Conservation (phyloP, 2,797 vertebrate genomes). For the Bufotes viridis region DNA sequence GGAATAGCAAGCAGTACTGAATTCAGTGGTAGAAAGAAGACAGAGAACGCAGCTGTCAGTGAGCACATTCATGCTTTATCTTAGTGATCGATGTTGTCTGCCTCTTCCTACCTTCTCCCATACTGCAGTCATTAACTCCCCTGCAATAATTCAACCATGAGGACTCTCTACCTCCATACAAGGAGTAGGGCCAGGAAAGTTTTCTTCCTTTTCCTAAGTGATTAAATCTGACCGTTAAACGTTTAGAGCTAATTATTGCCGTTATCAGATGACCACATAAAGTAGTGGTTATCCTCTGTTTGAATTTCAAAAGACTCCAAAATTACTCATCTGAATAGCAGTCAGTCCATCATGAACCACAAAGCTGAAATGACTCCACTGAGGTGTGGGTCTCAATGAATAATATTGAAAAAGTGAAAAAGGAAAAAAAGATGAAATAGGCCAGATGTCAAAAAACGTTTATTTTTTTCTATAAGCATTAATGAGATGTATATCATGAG, state of each 20-base stretch:
- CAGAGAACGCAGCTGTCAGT: neutral
- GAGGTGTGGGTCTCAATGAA: neutral
- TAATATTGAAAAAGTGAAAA: neutral
- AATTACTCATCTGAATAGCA: slow-evolving; percentile 5
- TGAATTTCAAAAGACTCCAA: neutral
- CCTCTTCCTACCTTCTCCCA: slow-evolving; percentile 1
- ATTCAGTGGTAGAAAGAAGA: neutral
- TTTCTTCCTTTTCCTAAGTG: neutral
- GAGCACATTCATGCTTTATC: slow-evolving; percentile 5
- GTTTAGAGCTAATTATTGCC: neutral
- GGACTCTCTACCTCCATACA: neutral
- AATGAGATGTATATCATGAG: neutral
- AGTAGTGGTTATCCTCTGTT: neutral
- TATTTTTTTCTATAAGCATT: neutral
- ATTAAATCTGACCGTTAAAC: neutral
- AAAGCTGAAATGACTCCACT: neutral
- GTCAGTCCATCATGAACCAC: neutral
- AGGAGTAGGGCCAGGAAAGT: neutral
- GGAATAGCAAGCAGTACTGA: neutral
- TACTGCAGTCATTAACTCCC: slow-evolving; percentile 35
- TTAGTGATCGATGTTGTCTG: slow-evolving; percentile 37
- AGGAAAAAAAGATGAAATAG: neutral
- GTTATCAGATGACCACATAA: neutral
- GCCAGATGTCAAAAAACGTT: too few species aligned
- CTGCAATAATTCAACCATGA: slow-evolving; percentile 16